Evolutionary conservation across 2,888 invertebrate genomes (phyloP), one percentile per base, ranked within the genome.

Genomic region (Serrognathus titanus): DNA sequence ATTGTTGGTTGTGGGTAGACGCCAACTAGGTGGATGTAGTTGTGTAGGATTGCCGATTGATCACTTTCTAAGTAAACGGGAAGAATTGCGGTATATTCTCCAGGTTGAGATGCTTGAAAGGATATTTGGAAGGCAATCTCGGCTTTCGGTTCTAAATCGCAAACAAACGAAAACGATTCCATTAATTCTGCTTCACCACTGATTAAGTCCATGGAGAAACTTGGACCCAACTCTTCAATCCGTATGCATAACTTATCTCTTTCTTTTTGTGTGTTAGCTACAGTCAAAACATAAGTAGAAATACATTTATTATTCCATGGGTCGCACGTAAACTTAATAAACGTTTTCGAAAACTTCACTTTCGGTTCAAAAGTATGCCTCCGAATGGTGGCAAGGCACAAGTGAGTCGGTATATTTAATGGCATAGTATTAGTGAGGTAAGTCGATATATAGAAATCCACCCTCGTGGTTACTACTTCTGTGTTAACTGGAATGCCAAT

Each of bases 161-260:
- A 47, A 1, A 40, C 51, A 5, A 51, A 12, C 5, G 24, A 13
- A 4, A 13, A 38, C n/a, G 16, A n/a, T 35, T 51, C 47, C 6
- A 10, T 2, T 11, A 20, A 36, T 13, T 51, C 10, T 9, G 13
- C 7, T 6, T n/a, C 41, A 1, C 48, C 54, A 1, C 4, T 8
- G 20, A n/a, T 13, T 4, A 35, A 41, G n/a, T 35, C 20, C 1
- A 56, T 7, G n/a, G 11, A 10, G 39, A 56, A 51, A 3, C 11
- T 20, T 8, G 38, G 46, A 5, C 8, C 10, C 12, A 56, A 51
- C 13, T 47, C 51, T 0, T 56, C 51, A 2, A 48, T 51, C 20
- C 51, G 31, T 38, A 56, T 56, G 13, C 51, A 47, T 10, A 56
- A 13, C 9, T 16, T 39, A 7, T 51, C 51, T 9, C 11, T 16